Percentiles rank a stretch among this genome's conserved stretches.
Conservation (phyloP, 2,888 invertebrate species). For the Liposcelis brunnea region DNA sequence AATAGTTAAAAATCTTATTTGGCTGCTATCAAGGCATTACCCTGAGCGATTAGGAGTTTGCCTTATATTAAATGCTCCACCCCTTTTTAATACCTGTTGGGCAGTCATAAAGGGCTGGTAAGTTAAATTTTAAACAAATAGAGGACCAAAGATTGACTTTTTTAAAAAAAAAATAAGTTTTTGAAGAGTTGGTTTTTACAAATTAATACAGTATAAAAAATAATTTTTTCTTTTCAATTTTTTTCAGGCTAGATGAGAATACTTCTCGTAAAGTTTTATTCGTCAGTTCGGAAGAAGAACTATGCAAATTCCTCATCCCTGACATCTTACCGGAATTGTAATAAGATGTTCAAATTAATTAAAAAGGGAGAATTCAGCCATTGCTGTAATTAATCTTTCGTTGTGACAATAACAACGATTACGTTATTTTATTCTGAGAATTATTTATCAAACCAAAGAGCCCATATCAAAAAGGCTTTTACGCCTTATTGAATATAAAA, state of each 20-base stretch:
- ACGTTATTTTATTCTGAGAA: too few species aligned
- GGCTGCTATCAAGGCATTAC: slow-evolving; percentile 58
- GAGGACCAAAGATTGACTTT: not conserved
- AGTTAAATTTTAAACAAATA: slow-evolving; percentile 21
- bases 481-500: too few species aligned
- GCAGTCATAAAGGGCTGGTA: slow-evolving; percentile 56
- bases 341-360: too few species aligned
- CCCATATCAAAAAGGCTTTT: too few species aligned
- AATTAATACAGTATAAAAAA: too few species aligned
- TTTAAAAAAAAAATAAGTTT: too few species aligned
- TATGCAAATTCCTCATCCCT: slow-evolving; percentile 58
- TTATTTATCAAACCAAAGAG: too few species aligned
- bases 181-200: not conserved
- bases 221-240: slow-evolving; percentile 7
- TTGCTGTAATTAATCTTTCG: too few species aligned
- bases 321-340: slow-evolving; percentile 44
- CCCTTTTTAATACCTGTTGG: slow-evolving; percentile 63
- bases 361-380: too few species aligned
- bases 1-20: slow-evolving; percentile 59
- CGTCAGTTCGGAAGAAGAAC: slow-evolving; percentile 47
- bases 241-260: slow-evolving; percentile 53
- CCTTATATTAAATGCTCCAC: slow-evolving; percentile 53
- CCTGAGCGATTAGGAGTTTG: slow-evolving; percentile 63
- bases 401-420: too few species aligned
- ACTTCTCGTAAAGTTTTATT: slow-evolving; percentile 60